phyloP scores from a whole-genome alignment of 2,797 vertebrate species.

The Pantherophis alleghaniensis region DNA sequence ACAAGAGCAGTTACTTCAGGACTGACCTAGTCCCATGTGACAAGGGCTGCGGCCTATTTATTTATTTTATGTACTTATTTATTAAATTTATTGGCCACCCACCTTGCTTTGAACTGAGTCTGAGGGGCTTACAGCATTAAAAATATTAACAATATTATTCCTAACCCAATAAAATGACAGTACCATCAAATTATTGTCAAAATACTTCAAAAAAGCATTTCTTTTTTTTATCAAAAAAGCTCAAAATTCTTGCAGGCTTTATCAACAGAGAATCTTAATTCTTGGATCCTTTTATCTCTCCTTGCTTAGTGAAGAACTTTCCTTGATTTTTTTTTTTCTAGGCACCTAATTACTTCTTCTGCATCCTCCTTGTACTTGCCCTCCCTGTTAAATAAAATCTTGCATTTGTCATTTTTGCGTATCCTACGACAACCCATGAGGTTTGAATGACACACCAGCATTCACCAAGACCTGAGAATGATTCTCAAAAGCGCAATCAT shows the following conservation, averaged over 20 bases:
- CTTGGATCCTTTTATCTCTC: neutral
- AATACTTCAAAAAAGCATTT: neutral
- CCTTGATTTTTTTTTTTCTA: neutral
- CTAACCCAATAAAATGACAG: neutral
- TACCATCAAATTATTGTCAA: neutral
- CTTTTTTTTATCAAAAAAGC: neutral
- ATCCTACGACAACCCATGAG: neutral
- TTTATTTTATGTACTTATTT: neutral
- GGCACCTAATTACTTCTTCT: neutral
- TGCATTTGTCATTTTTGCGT: neutral
- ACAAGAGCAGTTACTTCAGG: neutral
- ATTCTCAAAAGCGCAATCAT: neutral
- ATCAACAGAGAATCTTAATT: neutral
- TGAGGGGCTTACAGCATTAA: neutral
- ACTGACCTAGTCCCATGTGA: neutral
- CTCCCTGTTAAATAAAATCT: neutral
- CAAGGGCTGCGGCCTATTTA: neutral
- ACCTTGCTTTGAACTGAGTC: neutral
- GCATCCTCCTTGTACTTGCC: neutral
- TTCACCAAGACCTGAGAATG: neutral
- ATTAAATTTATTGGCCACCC: neutral
- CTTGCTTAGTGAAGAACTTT: neutral
- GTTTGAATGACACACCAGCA: neutral
- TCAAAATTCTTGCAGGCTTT: neutral
- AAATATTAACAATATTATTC: neutral